These are phyloP conservation scores for Drosophila nr. perissopoda DNA, from an alignment of 2,888 invertebrate genomes.

Conservation along the genomic window DNA sequence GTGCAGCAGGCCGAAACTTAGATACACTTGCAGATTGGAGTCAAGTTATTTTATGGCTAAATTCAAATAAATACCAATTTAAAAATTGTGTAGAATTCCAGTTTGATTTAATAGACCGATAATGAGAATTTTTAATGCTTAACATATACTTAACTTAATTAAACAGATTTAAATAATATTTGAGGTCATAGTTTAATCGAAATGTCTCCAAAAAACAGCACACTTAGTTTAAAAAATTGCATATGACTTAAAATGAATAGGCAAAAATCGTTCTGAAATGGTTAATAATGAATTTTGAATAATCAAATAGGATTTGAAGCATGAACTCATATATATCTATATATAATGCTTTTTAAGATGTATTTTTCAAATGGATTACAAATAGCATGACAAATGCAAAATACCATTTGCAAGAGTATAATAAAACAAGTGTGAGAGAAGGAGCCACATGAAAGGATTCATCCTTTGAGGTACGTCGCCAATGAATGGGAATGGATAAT, in stretches of 20 bases:
- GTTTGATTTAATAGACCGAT: too few species aligned
- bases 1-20: not conserved
- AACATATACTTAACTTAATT: too few species aligned
- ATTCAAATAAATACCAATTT: not conserved
- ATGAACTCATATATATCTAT: not conserved
- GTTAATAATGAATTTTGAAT: not conserved
- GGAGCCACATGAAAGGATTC: slow-evolving; percentile 52
- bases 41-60: not conserved
- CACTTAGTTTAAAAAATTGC: too few species aligned
- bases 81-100: not conserved
- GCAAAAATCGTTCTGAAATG: not conserved
- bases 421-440: slow-evolving; percentile 20
- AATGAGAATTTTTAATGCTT: too few species aligned
- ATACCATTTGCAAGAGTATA: not conserved
- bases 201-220: too few species aligned
- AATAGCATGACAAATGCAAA: not conserved
- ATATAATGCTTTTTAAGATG: not conserved
- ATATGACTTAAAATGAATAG: not conserved
- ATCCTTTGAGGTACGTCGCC: slow-evolving; percentile 63
- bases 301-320: not conserved
- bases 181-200: not conserved
- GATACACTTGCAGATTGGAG: not conserved
- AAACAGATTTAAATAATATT: not conserved
- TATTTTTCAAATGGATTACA: not conserved
- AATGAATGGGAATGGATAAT: slow-evolving; percentile 71